phyloP scores from a whole-genome alignment of 35 echinoderm and acorn worm genomes.

The Heliocidaris tuberculata region DNA sequence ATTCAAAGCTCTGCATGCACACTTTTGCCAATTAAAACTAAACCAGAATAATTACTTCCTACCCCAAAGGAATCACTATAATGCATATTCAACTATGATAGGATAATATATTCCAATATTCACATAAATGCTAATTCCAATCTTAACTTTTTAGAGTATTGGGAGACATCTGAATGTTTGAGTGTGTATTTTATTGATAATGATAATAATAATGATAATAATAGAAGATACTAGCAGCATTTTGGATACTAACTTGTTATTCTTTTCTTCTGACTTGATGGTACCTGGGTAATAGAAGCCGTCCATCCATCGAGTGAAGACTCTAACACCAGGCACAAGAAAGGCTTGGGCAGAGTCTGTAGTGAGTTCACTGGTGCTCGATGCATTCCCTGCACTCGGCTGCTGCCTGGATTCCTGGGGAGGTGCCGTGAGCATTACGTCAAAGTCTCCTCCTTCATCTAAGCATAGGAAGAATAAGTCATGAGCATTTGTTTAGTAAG shows the following conservation, averaged over 20 bases:
- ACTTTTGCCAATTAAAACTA: too few species aligned
- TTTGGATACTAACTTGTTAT: conserved; percentile 58
- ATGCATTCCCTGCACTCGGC: neutral
- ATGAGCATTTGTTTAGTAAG: neutral
- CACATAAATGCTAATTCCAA: too few species aligned
- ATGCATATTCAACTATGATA: too few species aligned
- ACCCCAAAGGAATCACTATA: too few species aligned
- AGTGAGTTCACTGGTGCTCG: neutral
- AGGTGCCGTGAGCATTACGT: neutral
- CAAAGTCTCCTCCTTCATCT: neutral
- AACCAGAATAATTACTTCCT: too few species aligned
- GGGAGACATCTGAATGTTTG: too few species aligned
- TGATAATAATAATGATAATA: too few species aligned
- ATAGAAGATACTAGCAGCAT: too few species aligned
- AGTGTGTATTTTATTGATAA: too few species aligned
- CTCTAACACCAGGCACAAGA: conserved; percentile 59
- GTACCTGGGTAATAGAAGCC: conserved; percentile 71
- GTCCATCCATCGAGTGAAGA: conserved; percentile 72
- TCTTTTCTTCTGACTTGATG: conserved; percentile 42
- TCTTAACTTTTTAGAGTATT: too few species aligned
- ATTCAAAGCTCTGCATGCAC: too few species aligned
- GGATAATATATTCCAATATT: too few species aligned
- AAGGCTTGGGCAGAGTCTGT: neutral
- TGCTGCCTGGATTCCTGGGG: conserved; percentile 22
- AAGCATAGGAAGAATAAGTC: neutral